Evolutionary conservation across 2,797 vertebrate genomes (phyloP).

Genomic region (Enteromius anoplus): DNA sequence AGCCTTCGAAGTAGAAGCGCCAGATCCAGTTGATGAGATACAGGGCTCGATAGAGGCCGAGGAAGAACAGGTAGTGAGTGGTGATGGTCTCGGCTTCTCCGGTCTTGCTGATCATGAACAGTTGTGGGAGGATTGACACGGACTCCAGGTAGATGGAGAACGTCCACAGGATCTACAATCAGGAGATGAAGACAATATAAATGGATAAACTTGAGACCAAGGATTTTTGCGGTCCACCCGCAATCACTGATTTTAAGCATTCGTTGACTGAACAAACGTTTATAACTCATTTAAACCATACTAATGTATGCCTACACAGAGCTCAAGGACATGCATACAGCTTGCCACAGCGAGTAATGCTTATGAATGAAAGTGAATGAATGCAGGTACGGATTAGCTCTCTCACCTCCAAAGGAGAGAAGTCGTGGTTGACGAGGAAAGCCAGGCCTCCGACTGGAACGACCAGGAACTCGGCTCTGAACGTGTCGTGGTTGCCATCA

Average conservation of each 20-base stretch:
- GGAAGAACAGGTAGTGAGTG: conserved; percentile 94
- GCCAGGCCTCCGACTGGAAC: conserved; percentile 93
- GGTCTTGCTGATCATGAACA: conserved; percentile 97
- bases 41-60: conserved; percentile 91
- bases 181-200: background rate
- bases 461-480: conserved; percentile 95
- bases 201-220: background rate
- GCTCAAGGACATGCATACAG: no score
- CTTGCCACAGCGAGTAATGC: background rate
- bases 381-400: background rate
- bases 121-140: conserved; percentile 93
- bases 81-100: conserved; percentile 96
- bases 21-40: conserved; percentile 97
- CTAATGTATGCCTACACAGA: no score
- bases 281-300: background rate
- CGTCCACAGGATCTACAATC: conserved; percentile 94
- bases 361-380: background rate
- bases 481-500: conserved; percentile 96
- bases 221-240: no score
- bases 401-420: conserved; percentile 91
- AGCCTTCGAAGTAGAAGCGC: conserved; percentile 91
- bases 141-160: conserved; percentile 97
- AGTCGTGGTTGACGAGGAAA: conserved; percentile 96
- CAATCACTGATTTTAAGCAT: background rate
- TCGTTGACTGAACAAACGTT: background rate